Percentiles rank a stretch among this genome's conserved stretches.
phyloP scores from a whole-genome alignment of 2,113 vertebrate genomes.

The Aspidoscelis tigris region DNA sequence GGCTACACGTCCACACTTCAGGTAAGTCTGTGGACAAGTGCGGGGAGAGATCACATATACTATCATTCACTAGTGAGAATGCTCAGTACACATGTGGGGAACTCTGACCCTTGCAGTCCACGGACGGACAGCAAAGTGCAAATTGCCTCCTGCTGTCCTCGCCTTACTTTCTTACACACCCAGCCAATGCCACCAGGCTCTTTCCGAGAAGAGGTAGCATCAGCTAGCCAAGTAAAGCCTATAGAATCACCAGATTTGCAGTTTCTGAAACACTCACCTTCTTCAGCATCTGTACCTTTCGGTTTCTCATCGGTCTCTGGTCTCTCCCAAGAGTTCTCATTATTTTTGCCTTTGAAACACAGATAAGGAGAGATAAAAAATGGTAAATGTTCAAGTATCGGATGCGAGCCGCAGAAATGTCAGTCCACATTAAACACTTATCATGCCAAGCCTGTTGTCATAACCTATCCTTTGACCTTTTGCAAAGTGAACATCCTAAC shows the following conservation, averaged over 20 bases:
- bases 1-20: too few relatives aligned
- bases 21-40: too few relatives aligned
- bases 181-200: background rate
- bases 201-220: background rate
- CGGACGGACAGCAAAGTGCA: too few relatives aligned
- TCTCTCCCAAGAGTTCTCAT: constrained; percentile 50
- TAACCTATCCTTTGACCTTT: too few relatives aligned
- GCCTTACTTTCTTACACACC: too few relatives aligned
- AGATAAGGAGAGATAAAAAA: background rate
- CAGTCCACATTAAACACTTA: background rate
- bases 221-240: background rate
- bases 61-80: too few relatives aligned
- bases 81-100: too few relatives aligned
- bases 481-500: background rate
- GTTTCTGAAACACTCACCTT: constrained; percentile 49
- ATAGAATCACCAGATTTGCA: background rate
- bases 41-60: too few relatives aligned
- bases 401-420: background rate
- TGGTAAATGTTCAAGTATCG: background rate
- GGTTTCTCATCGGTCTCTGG: constrained; percentile 43
- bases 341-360: constrained; percentile 57
- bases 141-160: too few relatives aligned
- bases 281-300: background rate
- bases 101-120: too few relatives aligned
- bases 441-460: background rate